Percentiles rank a stretch among this genome's conserved stretches.
phyloP scores from a whole-genome alignment of 2,797 vertebrate species.

The Platalea minor region DNA sequence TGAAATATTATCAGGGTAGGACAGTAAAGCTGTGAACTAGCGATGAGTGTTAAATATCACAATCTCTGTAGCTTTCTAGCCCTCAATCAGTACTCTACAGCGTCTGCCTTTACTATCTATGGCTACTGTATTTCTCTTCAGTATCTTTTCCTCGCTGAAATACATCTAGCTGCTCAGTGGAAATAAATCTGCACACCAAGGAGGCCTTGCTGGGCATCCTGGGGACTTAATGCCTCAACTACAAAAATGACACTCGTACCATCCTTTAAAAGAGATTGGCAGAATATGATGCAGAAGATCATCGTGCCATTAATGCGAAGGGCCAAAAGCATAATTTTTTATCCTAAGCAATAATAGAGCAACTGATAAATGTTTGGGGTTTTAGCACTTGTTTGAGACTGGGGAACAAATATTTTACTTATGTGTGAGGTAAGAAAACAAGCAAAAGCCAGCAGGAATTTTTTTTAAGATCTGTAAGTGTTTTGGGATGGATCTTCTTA shows the following conservation, averaged over 20 bases:
- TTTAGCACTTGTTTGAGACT: neutral
- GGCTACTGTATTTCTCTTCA: constrained; percentile 1
- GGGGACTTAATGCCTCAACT: neutral
- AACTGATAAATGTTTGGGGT: neutral
- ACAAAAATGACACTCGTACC: neutral
- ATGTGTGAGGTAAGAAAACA: neutral
- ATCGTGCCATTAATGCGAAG: neutral
- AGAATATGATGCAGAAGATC: neutral
- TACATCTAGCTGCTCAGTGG: neutral
- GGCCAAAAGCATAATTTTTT: neutral
- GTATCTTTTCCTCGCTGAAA: neutral
- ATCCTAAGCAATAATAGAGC: neutral
- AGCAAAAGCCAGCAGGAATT: neutral
- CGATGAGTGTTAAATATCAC: neutral
- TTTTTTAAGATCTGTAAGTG: neutral
- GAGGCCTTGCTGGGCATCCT: neutral
- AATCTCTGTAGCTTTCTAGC: constrained; percentile 19
- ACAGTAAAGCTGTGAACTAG: constrained; percentile 36
- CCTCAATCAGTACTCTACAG: neutral
- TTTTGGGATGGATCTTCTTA: constrained; percentile 31
- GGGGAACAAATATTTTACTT: neutral
- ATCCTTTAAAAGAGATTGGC: neutral
- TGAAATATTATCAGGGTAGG: neutral
- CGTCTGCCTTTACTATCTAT: constrained; percentile 28
- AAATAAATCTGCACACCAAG: constrained; percentile 10